Evolutionary conservation across 2,888 invertebrate genomes (phyloP).

Genomic region (Rhogogaster chlorosoma): DNA sequence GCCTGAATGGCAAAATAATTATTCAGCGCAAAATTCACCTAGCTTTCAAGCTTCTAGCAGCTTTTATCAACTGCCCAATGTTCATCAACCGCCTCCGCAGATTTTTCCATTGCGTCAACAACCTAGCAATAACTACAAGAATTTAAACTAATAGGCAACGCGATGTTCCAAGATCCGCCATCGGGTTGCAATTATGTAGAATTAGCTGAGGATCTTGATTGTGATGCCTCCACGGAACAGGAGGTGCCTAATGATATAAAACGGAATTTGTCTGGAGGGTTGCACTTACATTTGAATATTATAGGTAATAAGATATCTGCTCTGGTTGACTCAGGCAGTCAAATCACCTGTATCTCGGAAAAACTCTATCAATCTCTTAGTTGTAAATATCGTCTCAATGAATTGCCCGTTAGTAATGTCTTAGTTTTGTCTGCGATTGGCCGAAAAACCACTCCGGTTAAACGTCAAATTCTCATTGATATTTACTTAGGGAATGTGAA

Average conservation of each 20-base stretch:
- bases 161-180: constrained; percentile 19
- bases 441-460: constrained; percentile 39
- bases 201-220: constrained; percentile 38
- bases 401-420: constrained; percentile 54
- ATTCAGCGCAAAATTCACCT: neutral
- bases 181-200: constrained; percentile 34
- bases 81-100: neutral
- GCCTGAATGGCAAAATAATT: constrained; percentile 1
- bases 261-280: neutral
- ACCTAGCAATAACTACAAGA: neutral
- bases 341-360: constrained; percentile 54
- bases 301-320: neutral
- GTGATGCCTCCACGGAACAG: neutral
- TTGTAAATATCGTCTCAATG: constrained; percentile 31
- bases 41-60: neutral
- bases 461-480: constrained; percentile 52
- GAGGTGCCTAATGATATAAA: neutral
- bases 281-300: neutral
- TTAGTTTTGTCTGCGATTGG: constrained; percentile 51
- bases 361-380: constrained; percentile 36
- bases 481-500: constrained; percentile 23
- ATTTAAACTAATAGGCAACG: constrained; percentile 32
- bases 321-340: constrained; percentile 54
- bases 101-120: neutral
- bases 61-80: no score